Evolutionary conservation across 64 coral and sea anemone species (phyloP).

Genomic region (Montipora sp.): DNA sequence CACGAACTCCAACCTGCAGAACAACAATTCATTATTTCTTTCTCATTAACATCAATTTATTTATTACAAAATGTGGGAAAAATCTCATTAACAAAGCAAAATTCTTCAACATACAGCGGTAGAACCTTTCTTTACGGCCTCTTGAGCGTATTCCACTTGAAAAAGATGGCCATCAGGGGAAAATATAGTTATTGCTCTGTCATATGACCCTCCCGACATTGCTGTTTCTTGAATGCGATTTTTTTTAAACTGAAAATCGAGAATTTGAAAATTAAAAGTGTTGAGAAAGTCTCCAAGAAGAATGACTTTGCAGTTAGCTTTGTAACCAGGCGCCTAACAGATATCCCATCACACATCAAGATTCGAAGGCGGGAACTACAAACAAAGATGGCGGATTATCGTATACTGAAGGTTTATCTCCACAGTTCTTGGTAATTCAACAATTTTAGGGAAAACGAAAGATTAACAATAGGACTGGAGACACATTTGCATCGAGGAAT

Average conservation of each 20-base stretch:
- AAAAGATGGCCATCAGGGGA: conserved; percentile 99
- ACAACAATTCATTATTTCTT: not conserved
- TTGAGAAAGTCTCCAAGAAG: not conserved
- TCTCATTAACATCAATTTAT: not conserved
- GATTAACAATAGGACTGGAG: too few relatives aligned
- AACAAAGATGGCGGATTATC: conserved; percentile 55
- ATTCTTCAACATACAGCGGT: conserved; percentile 75
- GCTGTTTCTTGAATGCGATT: not conserved
- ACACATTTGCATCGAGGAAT: not conserved
- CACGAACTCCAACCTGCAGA: conserved; percentile 92
- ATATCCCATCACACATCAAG: conserved; percentile 45
- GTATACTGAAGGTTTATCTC: too few relatives aligned
- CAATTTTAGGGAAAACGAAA: too few relatives aligned
- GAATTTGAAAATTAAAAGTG: not conserved
- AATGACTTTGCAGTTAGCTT: conserved; percentile 63
- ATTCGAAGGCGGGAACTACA: conserved; percentile 51
- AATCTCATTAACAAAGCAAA: not conserved
- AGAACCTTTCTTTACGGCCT: conserved; percentile 99
- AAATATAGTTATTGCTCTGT: conserved; percentile 99
- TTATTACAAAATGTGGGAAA: not conserved
- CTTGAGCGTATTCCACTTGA: conserved; percentile 99
- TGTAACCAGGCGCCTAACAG: not conserved
- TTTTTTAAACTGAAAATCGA: not conserved
- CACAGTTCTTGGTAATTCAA: too few relatives aligned
- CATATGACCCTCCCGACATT: conserved; percentile 99